phyloP scores from a whole-genome alignment of 2,113 vertebrate species.

The Hemibagrus wyckioides region DNA sequence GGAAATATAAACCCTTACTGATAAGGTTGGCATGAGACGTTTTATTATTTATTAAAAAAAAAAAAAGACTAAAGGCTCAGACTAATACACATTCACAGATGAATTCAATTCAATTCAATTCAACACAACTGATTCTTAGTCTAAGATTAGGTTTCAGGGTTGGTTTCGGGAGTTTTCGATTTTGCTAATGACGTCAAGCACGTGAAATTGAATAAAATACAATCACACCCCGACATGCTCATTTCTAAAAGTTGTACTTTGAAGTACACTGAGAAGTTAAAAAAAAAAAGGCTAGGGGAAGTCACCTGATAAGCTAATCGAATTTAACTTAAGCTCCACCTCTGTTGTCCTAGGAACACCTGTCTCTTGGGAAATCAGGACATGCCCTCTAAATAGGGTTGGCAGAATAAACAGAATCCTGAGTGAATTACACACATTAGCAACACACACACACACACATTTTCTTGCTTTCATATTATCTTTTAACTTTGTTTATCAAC shows the following conservation, averaged over 20 bases:
- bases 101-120: not conserved
- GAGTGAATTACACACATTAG: not conserved
- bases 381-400: slow-evolving; percentile 1
- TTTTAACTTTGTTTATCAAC: not conserved
- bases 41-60: not conserved
- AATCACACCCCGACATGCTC: not conserved
- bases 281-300: not conserved
- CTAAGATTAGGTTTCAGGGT: not conserved
- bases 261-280: not conserved
- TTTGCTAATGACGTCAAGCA: not conserved
- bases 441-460: not conserved
- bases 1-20: not conserved
- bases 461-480: not conserved
- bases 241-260: not conserved
- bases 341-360: not conserved
- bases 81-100: not conserved
- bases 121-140: not conserved
- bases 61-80: too few species aligned
- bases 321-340: not conserved
- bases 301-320: not conserved
- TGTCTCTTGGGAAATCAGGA: not conserved
- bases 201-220: not conserved
- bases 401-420: slow-evolving; percentile 1
- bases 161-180: not conserved
- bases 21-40: not conserved